Conservation (phyloP, 2,888 invertebrate species). For the Cyclophora albipunctata region DNA sequence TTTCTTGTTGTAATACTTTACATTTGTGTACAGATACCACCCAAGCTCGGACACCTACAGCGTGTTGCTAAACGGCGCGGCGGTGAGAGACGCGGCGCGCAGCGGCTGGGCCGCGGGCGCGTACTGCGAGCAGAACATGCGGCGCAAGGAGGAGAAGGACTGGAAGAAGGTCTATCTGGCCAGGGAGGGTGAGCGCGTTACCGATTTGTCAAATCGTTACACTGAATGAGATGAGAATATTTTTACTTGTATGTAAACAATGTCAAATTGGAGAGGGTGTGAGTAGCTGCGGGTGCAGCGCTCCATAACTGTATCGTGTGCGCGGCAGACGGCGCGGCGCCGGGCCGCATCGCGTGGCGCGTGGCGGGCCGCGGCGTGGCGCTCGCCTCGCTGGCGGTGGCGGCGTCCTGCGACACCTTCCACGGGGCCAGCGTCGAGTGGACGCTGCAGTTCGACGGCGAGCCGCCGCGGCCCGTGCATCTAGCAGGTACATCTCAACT, state of each 20-base stretch:
- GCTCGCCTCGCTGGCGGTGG: slow-evolving; percentile 22
- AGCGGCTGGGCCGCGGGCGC: slow-evolving; percentile 80
- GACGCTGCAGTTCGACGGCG: slow-evolving; percentile 35
- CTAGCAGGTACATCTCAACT: slow-evolving; percentile 18
- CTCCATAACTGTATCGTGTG: no score
- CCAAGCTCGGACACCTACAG: slow-evolving; percentile 74
- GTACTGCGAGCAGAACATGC: slow-evolving; percentile 76
- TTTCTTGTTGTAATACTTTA: no score
- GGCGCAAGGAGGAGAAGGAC: slow-evolving; percentile 91
- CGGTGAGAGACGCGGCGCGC: slow-evolving; percentile 33
- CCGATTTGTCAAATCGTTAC: background rate
- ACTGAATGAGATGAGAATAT: no score
- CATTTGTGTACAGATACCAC: slow-evolving; percentile 52
- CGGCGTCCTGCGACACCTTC: slow-evolving; percentile 19
- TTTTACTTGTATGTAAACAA: background rate
- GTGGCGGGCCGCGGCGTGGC: slow-evolving; percentile 16
- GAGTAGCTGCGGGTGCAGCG: background rate
- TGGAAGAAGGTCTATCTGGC: slow-evolving; percentile 95
- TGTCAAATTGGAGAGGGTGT: slow-evolving; percentile 27
- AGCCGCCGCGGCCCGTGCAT: slow-evolving; percentile 7
- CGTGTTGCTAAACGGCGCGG: slow-evolving; percentile 37
- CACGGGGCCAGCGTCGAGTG: slow-evolving; percentile 32
- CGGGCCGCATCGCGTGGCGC: slow-evolving; percentile 38
- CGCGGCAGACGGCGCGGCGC: background rate
- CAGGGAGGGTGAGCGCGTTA: slow-evolving; percentile 75